Evolutionary conservation across 35 echinoderm and acorn worm genomes (phyloP), one percentile per base, ranked within the genome.

Genomic region (Antedon bifida): DNA sequence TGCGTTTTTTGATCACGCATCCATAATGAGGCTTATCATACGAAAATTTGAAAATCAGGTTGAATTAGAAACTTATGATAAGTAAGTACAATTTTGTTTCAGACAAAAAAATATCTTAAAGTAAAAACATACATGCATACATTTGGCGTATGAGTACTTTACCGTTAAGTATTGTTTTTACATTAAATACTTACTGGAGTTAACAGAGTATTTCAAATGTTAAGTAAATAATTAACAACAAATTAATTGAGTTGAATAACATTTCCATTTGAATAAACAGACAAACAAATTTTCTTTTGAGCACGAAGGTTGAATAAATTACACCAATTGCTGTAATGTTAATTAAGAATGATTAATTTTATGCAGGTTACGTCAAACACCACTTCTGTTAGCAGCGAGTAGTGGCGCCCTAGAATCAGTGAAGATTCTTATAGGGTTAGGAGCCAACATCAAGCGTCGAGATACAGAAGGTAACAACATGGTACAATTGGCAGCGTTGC

Each of bases 401-500:
- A 92, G 90, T 77, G 95, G 95, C 16, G 95, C 95, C 9, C 46
- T 99, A 21, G 95, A 92, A 31, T 87, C 88, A 5, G 95, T 99
- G 73, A 86, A 92, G 64, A 89, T 92, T 29, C 77, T 99, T 29
- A 92, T 99, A 23, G 86, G 84, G 29, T 79, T 93, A 23, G 95
- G 91, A 51, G 88, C 91, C 1, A 85, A 88, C 74, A 99, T 93
- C 76, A 81, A 45, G 2, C 88, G 88, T 75, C 80, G 39, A 0
- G 95, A 99, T 38, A 76, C 46, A 33, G 85, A 93, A 31, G 77
- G 64, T n/a, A 93, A 99, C 36, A 99, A 92, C 83, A 99, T 99
- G 90, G 89, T 99, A 4, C 95, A 99, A 74, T 79, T 99, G 46
- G 95, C 95, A 0, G 95, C 95, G 0, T 81, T 99, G 56, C 35